Percentiles rank a stretch among this genome's conserved stretches.
Evolutionary conservation across 53 echinoderm and acorn worm genomes (phyloP).

Genomic region (Hippasteria phrygiana): DNA sequence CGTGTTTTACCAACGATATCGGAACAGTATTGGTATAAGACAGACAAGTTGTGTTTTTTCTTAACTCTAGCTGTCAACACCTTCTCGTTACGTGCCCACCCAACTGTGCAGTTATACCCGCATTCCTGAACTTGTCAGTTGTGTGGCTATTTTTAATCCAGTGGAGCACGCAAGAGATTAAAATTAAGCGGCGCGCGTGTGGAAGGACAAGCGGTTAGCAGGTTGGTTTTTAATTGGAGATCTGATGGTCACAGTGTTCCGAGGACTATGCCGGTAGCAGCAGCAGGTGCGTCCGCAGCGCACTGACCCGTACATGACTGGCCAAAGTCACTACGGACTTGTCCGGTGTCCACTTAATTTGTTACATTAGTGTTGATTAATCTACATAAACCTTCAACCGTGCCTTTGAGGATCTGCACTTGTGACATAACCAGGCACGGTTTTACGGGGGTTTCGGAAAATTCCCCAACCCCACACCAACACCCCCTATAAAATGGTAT

Average conservation of each 20-base stretch:
- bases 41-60: background rate
- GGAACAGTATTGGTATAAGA: background rate
- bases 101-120: background rate
- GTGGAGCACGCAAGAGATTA: background rate
- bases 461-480: too few species aligned
- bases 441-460: too few species aligned
- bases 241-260: background rate
- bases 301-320: conserved; percentile 34
- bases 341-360: background rate
- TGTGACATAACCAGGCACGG: too few species aligned
- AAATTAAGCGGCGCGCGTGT: background rate
- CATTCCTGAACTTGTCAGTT: conserved; percentile 5
- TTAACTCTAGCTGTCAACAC: background rate
- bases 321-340: background rate
- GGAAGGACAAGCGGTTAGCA: background rate
- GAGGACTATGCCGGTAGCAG: background rate
- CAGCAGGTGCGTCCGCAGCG: too few species aligned
- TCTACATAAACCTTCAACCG: background rate
- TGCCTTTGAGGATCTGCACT: too few species aligned
- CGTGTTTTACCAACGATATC: background rate
- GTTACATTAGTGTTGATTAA: background rate
- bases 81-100: background rate
- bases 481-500: too few species aligned
- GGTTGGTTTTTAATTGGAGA: background rate
- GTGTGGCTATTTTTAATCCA: conserved; percentile 32